These are phyloP conservation scores for Apodemia zela DNA, from an alignment of 2,888 invertebrate genomes.

Conservation along the genomic window DNA sequence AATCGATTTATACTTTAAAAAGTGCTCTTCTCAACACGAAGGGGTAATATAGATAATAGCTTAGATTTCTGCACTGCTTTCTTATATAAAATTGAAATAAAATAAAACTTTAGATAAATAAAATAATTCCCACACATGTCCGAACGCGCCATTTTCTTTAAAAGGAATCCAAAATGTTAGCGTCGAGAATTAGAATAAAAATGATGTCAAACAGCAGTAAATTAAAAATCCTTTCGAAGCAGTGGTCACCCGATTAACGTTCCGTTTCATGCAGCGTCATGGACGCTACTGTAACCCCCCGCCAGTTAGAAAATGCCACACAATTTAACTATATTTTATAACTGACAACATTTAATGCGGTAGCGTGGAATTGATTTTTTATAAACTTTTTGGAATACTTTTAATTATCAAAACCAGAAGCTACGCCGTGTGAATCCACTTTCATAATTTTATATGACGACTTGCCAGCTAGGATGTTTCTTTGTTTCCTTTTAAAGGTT, in stretches of 20 bases:
- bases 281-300: slow-evolving; percentile 74
- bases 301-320: slow-evolving; percentile 51
- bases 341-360: slow-evolving; percentile 26
- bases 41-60: too few species aligned
- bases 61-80: too few species aligned
- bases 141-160: not conserved
- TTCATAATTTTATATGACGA: not conserved
- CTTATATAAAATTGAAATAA: too few species aligned
- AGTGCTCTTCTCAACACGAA: too few species aligned
- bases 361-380: slow-evolving; percentile 40
- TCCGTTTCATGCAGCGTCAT: slow-evolving; percentile 58
- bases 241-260: slow-evolving; percentile 38
- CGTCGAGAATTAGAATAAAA: not conserved
- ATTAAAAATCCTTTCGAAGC: not conserved
- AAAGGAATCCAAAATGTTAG: not conserved
- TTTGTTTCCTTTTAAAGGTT: not conserved
- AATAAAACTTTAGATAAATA: too few species aligned
- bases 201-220: not conserved
- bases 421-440: slow-evolving; percentile 11
- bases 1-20: too few species aligned
- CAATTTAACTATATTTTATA: slow-evolving; percentile 38
- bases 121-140: too few species aligned
- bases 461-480: not conserved
- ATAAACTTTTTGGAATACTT: slow-evolving; percentile 41
- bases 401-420: slow-evolving; percentile 38